These are phyloP conservation scores for Cyclura pinguis DNA, from an alignment of 2,797 vertebrate genomes.

Conservation along the genomic window DNA sequence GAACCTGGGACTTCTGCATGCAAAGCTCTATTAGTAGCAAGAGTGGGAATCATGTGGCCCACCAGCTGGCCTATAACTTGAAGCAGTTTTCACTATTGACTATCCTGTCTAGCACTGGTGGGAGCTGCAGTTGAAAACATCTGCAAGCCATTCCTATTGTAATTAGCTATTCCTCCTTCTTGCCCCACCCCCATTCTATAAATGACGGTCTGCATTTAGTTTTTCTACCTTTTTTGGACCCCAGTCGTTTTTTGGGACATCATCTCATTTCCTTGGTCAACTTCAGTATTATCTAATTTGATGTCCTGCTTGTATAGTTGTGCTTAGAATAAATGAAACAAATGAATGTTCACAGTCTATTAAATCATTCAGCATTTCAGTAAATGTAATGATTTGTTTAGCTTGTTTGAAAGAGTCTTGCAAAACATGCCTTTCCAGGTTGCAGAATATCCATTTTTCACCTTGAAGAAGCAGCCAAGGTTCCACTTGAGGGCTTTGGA, in stretches of 20 bases:
- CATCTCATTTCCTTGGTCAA: background rate
- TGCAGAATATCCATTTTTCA: background rate
- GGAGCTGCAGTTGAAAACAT: no score
- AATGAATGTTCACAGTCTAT: background rate
- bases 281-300: background rate
- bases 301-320: background rate
- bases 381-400: background rate
- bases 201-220: no score
- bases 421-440: slow-evolving; percentile 2
- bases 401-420: background rate
- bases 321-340: background rate
- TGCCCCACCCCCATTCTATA: background rate
- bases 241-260: background rate
- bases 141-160: no score
- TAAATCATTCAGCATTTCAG: background rate
- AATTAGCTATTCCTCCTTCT: no score
- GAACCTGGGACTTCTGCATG: background rate
- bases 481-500: background rate
- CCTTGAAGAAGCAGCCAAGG: background rate
- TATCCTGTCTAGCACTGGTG: no score
- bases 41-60: no score
- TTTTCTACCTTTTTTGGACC: background rate
- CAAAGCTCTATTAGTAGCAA: no score
- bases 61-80: no score
- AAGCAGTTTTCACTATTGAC: no score